Evolutionary conservation across 2,888 invertebrate species (phyloP).

Genomic region (Hemaris fuciformis): DNA sequence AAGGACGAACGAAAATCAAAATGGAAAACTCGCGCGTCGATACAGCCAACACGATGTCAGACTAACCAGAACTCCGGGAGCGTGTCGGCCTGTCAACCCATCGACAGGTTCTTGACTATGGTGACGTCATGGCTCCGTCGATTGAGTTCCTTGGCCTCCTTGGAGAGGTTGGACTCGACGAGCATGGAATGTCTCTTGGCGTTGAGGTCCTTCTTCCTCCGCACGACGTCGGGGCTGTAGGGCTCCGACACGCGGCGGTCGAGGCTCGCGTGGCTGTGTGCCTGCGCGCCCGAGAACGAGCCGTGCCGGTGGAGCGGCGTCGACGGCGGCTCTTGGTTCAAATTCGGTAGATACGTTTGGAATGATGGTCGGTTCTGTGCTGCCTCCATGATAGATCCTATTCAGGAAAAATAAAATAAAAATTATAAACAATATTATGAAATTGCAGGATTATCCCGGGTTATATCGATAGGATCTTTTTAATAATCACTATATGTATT

Average conservation of each 20-base stretch:
- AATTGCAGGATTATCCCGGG: no score
- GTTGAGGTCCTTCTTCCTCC: slow-evolving; percentile 68
- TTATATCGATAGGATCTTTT: no score
- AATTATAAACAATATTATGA: no score
- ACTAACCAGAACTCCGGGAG: slow-evolving; percentile 27
- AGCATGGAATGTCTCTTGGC: slow-evolving; percentile 71
- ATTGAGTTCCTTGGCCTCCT: slow-evolving; percentile 65
- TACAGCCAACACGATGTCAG: slow-evolving; percentile 10
- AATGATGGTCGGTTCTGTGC: slow-evolving; percentile 83
- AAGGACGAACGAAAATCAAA: not conserved
- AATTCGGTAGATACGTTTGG: slow-evolving; percentile 73
- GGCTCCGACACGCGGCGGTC: slow-evolving; percentile 71
- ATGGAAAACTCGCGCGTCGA: slow-evolving; percentile 22
- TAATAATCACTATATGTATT: no score
- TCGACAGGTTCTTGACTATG: slow-evolving; percentile 67
- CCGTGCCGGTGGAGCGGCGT: slow-evolving; percentile 55
- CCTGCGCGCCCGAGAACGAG: slow-evolving; percentile 42
- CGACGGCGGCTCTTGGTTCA: slow-evolving; percentile 51
- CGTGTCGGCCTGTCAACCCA: slow-evolving; percentile 60
- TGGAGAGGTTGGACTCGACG: slow-evolving; percentile 63
- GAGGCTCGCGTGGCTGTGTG: slow-evolving; percentile 38
- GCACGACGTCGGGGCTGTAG: slow-evolving; percentile 63
- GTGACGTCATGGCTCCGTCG: slow-evolving; percentile 68
- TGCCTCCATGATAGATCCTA: slow-evolving; percentile 87
- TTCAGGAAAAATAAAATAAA: no score